Conservation (phyloP, 2,888 invertebrate genomes). For the Aleiodes testaceus region DNA sequence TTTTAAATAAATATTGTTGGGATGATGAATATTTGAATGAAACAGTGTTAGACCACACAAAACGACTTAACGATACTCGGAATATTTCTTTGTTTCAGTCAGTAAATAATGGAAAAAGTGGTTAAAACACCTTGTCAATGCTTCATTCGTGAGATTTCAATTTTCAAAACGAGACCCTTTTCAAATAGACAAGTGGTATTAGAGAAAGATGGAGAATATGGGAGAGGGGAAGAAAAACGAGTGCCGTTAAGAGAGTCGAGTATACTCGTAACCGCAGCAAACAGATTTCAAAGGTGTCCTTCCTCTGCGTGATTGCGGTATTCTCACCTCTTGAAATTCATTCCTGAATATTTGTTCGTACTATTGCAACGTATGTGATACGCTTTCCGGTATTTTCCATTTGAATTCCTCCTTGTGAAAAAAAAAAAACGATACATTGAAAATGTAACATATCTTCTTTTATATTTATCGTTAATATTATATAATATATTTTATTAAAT, state of each 20-base stretch:
- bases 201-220: not conserved
- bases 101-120: conserved; percentile 29
- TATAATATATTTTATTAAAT: too few species aligned
- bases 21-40: conserved; percentile 24
- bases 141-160: conserved; percentile 30
- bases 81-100: conserved; percentile 11
- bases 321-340: conserved; percentile 33
- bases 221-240: not conserved
- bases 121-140: conserved; percentile 27
- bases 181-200: not conserved
- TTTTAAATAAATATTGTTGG: not conserved
- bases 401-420: too few species aligned
- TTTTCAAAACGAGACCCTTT: conserved; percentile 26
- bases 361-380: too few species aligned
- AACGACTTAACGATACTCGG: conserved; percentile 1
- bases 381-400: too few species aligned
- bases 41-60: conserved; percentile 16
- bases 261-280: conserved; percentile 36
- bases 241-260: conserved; percentile 5
- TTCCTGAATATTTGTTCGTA: not conserved
- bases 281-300: conserved; percentile 42
- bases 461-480: too few species aligned
- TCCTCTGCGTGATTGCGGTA: conserved; percentile 39
- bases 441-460: too few species aligned
- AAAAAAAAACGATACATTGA: too few species aligned